A percentile compares a stretch with the other conserved stretches of the same genome.
Evolutionary conservation across 1,140 invertebrate genomes (phyloP).

Genomic region (Neodiprion virginianus): DNA sequence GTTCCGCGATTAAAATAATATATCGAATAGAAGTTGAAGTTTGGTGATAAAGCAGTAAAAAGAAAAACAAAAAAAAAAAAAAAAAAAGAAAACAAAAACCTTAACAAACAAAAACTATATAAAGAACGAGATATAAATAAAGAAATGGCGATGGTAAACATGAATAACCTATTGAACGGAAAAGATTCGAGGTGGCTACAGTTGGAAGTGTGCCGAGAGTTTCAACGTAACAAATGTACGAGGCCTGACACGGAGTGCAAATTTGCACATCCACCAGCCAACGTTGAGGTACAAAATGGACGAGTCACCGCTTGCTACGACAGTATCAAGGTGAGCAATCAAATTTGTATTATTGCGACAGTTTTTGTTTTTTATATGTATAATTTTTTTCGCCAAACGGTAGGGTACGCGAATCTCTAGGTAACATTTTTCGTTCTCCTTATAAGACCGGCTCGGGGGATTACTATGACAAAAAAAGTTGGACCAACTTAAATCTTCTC

Average conservation of each 20-base stretch:
- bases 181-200: slow-evolving; percentile 99
- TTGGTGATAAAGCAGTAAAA: background rate
- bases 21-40: no score
- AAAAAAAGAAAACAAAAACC: background rate
- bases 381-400: background rate
- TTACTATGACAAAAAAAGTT: no score
- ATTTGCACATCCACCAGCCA: slow-evolving; percentile 98
- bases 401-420: no score
- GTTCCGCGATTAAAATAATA: no score
- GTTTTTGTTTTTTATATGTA: slow-evolving; percentile 11
- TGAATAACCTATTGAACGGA: slow-evolving; percentile 95
- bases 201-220: slow-evolving; percentile 99
- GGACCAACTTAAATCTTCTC: no score
- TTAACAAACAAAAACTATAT: slow-evolving; percentile 18
- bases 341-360: slow-evolving; percentile 26
- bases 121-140: slow-evolving; percentile 26
- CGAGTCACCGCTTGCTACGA: slow-evolving; percentile 99
- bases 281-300: slow-evolving; percentile 99
- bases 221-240: slow-evolving; percentile 99
- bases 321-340: slow-evolving; percentile 95
- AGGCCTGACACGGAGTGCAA: slow-evolving; percentile 99
- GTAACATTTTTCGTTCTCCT: no score
- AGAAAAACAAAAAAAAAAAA: background rate
- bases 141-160: slow-evolving; percentile 92
- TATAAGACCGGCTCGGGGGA: no score